Conservation (phyloP, 1,140 invertebrate species). For the Cepaea nemoralis region DNA sequence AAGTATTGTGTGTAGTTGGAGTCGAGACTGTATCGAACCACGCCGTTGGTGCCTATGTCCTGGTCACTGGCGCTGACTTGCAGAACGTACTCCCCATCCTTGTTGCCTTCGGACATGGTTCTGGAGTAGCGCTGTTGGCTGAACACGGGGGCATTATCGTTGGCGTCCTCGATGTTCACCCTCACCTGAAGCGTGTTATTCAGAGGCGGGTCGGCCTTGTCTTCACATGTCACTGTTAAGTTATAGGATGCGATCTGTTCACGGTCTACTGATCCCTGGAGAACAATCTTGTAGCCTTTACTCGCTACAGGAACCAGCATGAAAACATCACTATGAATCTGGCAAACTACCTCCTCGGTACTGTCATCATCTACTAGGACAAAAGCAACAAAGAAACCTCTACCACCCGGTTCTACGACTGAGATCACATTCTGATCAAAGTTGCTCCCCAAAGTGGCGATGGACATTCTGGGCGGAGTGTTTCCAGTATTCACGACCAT, state of each 20-base stretch:
- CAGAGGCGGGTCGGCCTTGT: conserved; percentile 50
- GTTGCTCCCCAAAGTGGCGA: conserved; percentile 48
- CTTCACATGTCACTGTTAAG: conserved; percentile 77
- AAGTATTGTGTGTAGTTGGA: conserved; percentile 37
- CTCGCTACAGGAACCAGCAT: conserved; percentile 45
- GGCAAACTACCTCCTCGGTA: conserved; percentile 54
- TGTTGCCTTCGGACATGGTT: conserved; percentile 73
- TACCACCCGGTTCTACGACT: conserved; percentile 50
- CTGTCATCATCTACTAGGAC: conserved; percentile 54
- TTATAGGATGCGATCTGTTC: conserved; percentile 82
- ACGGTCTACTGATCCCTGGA: conserved; percentile 78
- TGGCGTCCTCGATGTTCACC: conserved; percentile 78
- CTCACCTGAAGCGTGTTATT: conserved; percentile 81
- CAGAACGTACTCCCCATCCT: conserved; percentile 66
- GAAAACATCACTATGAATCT: conserved; percentile 43
- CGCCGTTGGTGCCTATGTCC: conserved; percentile 81
- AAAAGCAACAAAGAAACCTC: conserved; percentile 57
- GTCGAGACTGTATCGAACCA: conserved; percentile 47
- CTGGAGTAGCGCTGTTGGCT: conserved; percentile 72
- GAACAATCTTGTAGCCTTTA: conserved; percentile 54
- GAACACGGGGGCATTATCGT: conserved; percentile 53
- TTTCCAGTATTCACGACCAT: conserved; percentile 70
- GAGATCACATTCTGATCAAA: conserved; percentile 78
- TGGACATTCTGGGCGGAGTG: conserved; percentile 77
- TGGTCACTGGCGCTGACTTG: conserved; percentile 83